Base-by-base conservation (phyloP, 1,140 invertebrate genomes). In the Ceratina japonica region DNA sequence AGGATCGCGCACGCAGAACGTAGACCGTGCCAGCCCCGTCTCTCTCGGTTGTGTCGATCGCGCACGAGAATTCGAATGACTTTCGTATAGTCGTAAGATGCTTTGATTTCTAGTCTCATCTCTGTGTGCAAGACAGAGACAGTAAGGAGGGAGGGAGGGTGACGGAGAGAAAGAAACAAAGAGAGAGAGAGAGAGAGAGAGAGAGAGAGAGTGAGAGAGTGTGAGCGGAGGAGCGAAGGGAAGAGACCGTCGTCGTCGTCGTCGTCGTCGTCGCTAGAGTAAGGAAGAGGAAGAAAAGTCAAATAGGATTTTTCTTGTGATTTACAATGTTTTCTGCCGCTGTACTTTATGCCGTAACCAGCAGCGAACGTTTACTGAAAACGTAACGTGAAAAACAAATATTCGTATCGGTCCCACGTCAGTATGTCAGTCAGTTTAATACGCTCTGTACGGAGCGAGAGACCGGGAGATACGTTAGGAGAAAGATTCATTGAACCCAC, bases 41-140 rank as follows among this genome's bases (percentile, higher is more conserved):
- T 44, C 27, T 62, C 7, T 31, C 0, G 27, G 16, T 16, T 71
- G 59, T 20, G 63, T 52, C n/a, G n/a, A 15, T 10, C 31, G 12
- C 31, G 12, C 27, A 44, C 16, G 7, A 72, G 31, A 24, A 63
- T 63, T 56, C 8, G 16, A 78, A 49, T 72, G 59, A 78, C 52
- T 72, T 54, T 64, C 18, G 31, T 78, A 18, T 56, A 16, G 20
- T 54, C 59, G 20, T 62, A 62, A 44, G 72, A 72, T 78, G 59
- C 75, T 78, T 78, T 72, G 59, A 56, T 78, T 78, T 72, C 69
- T 78, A 58, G 58, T 49, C n/a, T 54, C 37, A 8, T 10, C 5
- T 44, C 37, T 44, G 58, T 78, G 49, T 31, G 37, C 62, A 44
- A 64, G 68, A 72, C 58, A 62, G 20, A 22, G 68, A 64, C 20